A percentile compares a stretch with the other conserved stretches of the same genome.
phyloP scores from a whole-genome alignment of 2,888 invertebrate genomes.

The Itoplectis maculator region DNA sequence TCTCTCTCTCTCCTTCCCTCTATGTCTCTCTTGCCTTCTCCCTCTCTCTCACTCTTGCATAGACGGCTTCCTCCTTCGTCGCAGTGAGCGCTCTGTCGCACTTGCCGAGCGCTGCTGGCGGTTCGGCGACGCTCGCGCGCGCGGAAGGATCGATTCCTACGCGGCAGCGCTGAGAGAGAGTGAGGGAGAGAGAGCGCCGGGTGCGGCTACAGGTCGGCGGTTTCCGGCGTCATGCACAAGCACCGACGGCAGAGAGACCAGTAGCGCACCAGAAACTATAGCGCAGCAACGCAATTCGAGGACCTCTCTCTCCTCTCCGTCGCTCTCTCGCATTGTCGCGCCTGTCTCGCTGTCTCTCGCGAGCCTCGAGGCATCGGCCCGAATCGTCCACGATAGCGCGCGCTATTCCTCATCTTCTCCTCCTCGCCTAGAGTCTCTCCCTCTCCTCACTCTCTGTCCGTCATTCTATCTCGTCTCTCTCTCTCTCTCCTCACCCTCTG shows the following conservation, averaged over 20 bases:
- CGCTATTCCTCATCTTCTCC: constrained; percentile 65
- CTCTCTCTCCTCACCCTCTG: constrained; percentile 25
- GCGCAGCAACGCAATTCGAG: constrained; percentile 54
- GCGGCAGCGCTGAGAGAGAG: too few species aligned
- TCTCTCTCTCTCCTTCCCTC: not conserved
- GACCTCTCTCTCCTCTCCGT: constrained; percentile 8
- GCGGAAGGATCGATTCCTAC: constrained; percentile 46
- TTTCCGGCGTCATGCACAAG: constrained; percentile 55
- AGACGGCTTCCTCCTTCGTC: constrained; percentile 24
- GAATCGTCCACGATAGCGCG: constrained; percentile 58
- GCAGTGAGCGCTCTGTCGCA: constrained; percentile 15
- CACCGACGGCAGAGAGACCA: constrained; percentile 38
- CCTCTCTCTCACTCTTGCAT: not conserved
- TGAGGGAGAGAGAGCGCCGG: constrained; percentile 39
- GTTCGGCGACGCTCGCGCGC: constrained; percentile 12
- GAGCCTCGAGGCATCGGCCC: constrained; percentile 51
- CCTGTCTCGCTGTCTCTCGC: constrained; percentile 21
- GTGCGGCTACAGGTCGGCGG: constrained; percentile 63
- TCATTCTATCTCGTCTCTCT: constrained; percentile 36
- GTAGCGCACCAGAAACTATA: constrained; percentile 31
- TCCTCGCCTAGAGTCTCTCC: too few species aligned
- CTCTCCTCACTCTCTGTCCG: too few species aligned
- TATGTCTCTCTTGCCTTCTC: too few species aligned
- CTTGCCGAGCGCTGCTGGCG: constrained; percentile 2
- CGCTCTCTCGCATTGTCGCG: too few species aligned